Evolutionary conservation across 2,797 vertebrate species (phyloP), one percentile per base, ranked within the genome.

Genomic region (Echeneis naucrates): DNA sequence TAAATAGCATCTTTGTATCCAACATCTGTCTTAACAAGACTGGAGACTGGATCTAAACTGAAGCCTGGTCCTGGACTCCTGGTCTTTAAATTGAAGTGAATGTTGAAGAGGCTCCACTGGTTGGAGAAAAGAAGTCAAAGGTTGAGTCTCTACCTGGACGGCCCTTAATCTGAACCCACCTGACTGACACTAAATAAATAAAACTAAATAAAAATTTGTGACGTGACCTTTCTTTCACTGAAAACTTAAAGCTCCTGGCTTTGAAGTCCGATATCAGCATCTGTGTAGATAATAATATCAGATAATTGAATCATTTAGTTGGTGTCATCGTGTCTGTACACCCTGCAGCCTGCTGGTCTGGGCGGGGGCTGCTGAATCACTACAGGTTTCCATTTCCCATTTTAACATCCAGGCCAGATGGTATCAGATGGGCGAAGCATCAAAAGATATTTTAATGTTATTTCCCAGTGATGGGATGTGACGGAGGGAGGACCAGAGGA

Each of bases 231-330:
- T 1, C 17, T 8, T 23, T 27, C 24, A n/a, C 17, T 2, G 45
- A 17, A 59, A 67, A n/a, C 32, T 45, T 32, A 0, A 42, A 12
- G 57, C 27, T 16, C 4, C 30, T 2, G 68, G 32, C 37, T 68
- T 6, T 42, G 27, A 52, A 52, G 32, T 68, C 59, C 63, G 47
- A 80, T 57, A 37, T 19, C 2, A n/a, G 47, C 26, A 0, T 56
- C 59, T 4, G n/a, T 42, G 52, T 9, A 40, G 30, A 69, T 78
- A 72, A 80, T 82, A 73, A 52, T 78, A 87, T 84, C 82, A 87
- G 74, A 82, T 87, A 73, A 87, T 84, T 82, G 66, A 80, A 84
- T 82, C 82, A 27, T 76, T 72, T 30, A 30, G 54, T 76, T 60
- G 19, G 32, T 53, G 73, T 75, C 75, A 53, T 66, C 58, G 12